Percentiles rank a stretch among this genome's conserved stretches.
These are phyloP conservation scores for Leptogaster cylindrica DNA, from an alignment of 2,888 invertebrate species.

Conservation along the genomic window DNA sequence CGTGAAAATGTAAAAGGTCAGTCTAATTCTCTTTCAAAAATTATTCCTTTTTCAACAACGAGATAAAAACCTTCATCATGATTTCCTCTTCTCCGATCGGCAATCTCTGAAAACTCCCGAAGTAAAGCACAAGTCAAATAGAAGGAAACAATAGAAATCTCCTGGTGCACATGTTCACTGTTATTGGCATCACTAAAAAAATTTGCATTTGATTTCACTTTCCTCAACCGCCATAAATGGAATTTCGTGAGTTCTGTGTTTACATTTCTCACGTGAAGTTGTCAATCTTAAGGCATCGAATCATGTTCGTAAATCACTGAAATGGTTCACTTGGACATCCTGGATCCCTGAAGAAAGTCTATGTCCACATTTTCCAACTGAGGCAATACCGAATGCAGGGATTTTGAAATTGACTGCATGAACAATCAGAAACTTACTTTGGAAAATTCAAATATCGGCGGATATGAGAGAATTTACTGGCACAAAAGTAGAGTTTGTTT, in stretches of 20 bases:
- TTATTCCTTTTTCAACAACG: too few relatives aligned
- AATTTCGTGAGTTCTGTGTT: slow-evolving; percentile 44
- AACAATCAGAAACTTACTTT: background rate
- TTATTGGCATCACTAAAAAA: slow-evolving; percentile 38
- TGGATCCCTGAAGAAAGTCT: slow-evolving; percentile 27
- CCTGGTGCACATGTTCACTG: background rate
- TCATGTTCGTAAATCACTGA: slow-evolving; percentile 43
- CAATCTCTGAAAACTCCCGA: too few relatives aligned
- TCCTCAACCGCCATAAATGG: slow-evolving; percentile 44
- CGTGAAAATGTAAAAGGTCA: too few relatives aligned
- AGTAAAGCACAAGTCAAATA: slow-evolving; percentile 13
- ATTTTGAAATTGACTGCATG: background rate
- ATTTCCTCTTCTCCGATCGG: too few relatives aligned
- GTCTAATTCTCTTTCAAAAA: too few relatives aligned
- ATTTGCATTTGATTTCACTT: slow-evolving; percentile 45
- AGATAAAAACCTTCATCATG: too few relatives aligned
- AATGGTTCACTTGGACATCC: slow-evolving; percentile 33
- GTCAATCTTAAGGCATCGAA: slow-evolving; percentile 41
- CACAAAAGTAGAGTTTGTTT: background rate
- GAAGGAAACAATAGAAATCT: too few relatives aligned
- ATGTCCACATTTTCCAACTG: background rate
- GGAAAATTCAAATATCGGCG: background rate
- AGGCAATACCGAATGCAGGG: background rate
- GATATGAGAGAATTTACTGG: background rate
- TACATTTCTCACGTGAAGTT: slow-evolving; percentile 40